phyloP scores from a whole-genome alignment of 2,888 invertebrate genomes.

The Drepana falcataria region DNA sequence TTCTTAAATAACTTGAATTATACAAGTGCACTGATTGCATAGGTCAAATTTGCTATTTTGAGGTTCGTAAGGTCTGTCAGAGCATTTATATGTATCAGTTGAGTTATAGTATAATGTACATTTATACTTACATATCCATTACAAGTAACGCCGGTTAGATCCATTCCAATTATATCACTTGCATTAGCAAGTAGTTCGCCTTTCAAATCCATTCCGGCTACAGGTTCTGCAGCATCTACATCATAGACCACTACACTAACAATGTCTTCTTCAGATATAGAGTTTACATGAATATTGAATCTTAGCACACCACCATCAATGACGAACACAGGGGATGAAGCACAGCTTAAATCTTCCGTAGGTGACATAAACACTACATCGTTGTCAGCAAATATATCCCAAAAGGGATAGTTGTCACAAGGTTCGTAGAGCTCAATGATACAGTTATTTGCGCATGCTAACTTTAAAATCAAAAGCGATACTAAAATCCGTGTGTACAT shows the following conservation, averaged over 20 bases:
- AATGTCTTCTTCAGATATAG: neutral
- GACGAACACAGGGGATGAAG: slow-evolving; percentile 2
- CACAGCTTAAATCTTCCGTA: slow-evolving; percentile 14
- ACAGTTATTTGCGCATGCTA: neutral
- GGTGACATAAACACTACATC: slow-evolving; percentile 3
- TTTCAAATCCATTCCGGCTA: neutral
- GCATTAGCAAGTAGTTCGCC: neutral
- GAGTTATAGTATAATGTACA: neutral
- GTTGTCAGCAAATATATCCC: neutral
- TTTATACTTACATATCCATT: neutral
- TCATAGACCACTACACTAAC: neutral
- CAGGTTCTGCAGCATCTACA: neutral
- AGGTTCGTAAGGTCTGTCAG: too few relatives aligned
- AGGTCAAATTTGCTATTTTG: too few relatives aligned
- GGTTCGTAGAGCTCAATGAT: neutral
- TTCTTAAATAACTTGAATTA: too few relatives aligned
- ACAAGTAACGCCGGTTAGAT: neutral
- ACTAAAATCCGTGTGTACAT: neutral
- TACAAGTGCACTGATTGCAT: too few relatives aligned
- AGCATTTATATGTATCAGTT: too few relatives aligned
- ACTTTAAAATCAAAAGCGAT: neutral
- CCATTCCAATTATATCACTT: neutral
- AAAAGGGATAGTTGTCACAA: neutral
- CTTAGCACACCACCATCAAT: neutral
- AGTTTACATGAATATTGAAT: neutral